Percentiles rank a stretch among this genome's conserved stretches.
Evolutionary conservation across 2,888 invertebrate species (phyloP).

Genomic region (Mythimna vitellina): DNA sequence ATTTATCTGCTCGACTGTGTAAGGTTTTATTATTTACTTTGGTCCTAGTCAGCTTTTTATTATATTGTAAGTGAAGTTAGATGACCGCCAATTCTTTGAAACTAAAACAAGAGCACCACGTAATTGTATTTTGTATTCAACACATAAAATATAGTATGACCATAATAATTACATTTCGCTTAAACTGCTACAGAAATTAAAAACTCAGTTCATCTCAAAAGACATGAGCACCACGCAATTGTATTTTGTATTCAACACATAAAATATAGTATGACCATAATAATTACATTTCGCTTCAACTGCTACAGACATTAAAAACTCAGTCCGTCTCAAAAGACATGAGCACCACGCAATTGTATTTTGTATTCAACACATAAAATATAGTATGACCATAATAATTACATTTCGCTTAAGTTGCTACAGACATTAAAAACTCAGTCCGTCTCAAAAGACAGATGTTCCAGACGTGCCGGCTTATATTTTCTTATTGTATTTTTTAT

Average conservation of each 20-base stretch:
- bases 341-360: neutral
- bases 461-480: conserved; percentile 36
- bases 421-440: conserved; percentile 19
- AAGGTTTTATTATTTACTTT: neutral
- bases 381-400: neutral
- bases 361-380: neutral
- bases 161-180: no score
- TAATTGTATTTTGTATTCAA: neutral
- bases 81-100: neutral
- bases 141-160: neutral
- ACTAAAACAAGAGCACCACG: neutral
- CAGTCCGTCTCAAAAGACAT: no score
- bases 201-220: no score
- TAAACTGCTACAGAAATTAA: no score
- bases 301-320: no score
- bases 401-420: conserved; percentile 12
- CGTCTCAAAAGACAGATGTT: conserved; percentile 37
- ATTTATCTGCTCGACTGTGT: no score
- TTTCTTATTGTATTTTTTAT: conserved; percentile 36
- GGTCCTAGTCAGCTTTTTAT: neutral
- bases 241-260: neutral
- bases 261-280: no score
- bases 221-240: neutral
- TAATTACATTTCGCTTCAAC: no score
- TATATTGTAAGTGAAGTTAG: neutral